phyloP scores from a whole-genome alignment of 2,888 invertebrate genomes.

The Petrolisthes manimaculis region DNA sequence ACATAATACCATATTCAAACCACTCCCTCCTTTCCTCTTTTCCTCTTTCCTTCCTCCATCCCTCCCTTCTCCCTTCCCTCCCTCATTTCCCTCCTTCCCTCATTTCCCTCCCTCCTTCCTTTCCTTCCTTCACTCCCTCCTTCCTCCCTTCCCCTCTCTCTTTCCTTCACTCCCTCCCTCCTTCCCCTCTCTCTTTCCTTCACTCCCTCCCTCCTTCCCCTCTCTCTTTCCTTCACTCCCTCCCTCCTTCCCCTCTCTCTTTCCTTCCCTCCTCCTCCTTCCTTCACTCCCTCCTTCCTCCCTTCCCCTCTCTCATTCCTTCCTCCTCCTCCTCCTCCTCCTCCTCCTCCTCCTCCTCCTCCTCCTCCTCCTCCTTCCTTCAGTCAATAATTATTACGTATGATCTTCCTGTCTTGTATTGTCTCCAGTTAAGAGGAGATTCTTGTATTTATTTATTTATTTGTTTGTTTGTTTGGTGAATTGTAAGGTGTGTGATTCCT shows the following conservation, averaged over 20 bases:
- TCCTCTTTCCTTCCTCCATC: too few relatives aligned
- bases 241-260: constrained; percentile 19
- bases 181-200: constrained; percentile 9
- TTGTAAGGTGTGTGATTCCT: too few relatives aligned
- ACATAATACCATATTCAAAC: not conserved
- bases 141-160: not conserved
- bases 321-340: not conserved
- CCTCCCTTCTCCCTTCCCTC: not conserved
- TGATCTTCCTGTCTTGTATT: too few relatives aligned
- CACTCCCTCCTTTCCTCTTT: not conserved
- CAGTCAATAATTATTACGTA: too few relatives aligned
- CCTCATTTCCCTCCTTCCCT: not conserved
- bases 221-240: not conserved
- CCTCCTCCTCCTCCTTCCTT: not conserved
- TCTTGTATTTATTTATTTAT: too few relatives aligned
- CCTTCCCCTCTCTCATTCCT: not conserved
- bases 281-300: not conserved
- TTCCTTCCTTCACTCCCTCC: not conserved
- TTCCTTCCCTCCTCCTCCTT: not conserved
- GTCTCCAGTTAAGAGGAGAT: too few relatives aligned
- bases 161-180: not conserved
- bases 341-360: not conserved
- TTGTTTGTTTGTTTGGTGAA: too few relatives aligned
- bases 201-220: too few relatives aligned
- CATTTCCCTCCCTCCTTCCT: constrained; percentile 1